A percentile compares a stretch with the other conserved stretches of the same genome.
Conservation (phyloP, 2,113 vertebrate species). For the Puntigrus tetrazona region DNA sequence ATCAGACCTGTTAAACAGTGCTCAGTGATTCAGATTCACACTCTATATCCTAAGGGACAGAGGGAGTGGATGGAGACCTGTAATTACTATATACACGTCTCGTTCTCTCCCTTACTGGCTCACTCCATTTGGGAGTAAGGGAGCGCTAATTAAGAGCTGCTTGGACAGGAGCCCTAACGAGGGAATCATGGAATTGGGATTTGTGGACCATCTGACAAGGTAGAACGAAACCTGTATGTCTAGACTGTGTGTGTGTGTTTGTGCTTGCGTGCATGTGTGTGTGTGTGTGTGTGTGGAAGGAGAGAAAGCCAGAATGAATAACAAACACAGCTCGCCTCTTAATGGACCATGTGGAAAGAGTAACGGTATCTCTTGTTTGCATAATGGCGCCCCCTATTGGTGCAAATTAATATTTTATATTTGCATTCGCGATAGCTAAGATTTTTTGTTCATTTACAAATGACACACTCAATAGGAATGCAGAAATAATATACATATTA, state of each 20-base stretch:
- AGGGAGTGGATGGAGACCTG: conserved; percentile 44
- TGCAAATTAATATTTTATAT: background rate
- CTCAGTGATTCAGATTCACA: conserved; percentile 41
- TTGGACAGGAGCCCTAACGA: conserved; percentile 77
- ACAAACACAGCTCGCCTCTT: conserved; percentile 41
- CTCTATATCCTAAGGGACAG: conserved; percentile 45
- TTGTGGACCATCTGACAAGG: conserved; percentile 58
- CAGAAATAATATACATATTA: background rate
- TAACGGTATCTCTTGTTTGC: conserved; percentile 34
- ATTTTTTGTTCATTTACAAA: background rate
- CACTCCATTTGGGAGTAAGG: conserved; percentile 64
- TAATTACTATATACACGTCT: conserved; percentile 53
- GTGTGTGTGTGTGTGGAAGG: background rate
- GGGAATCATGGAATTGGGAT: conserved; percentile 79
- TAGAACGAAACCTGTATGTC: conserved; percentile 44
- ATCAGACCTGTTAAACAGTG: conserved; percentile 31
- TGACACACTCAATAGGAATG: background rate
- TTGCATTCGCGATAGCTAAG: background rate
- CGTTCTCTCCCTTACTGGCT: conserved; percentile 38
- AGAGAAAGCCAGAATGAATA: conserved; percentile 33
- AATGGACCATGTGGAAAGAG: conserved; percentile 31
- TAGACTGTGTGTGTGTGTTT: conserved; percentile 37
- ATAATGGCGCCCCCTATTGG: conserved; percentile 48
- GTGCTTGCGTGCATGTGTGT: conserved; percentile 23
- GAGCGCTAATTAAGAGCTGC: conserved; percentile 69